phyloP scores from a whole-genome alignment of 2,888 invertebrate species.

The Drosophila tanythrix region DNA sequence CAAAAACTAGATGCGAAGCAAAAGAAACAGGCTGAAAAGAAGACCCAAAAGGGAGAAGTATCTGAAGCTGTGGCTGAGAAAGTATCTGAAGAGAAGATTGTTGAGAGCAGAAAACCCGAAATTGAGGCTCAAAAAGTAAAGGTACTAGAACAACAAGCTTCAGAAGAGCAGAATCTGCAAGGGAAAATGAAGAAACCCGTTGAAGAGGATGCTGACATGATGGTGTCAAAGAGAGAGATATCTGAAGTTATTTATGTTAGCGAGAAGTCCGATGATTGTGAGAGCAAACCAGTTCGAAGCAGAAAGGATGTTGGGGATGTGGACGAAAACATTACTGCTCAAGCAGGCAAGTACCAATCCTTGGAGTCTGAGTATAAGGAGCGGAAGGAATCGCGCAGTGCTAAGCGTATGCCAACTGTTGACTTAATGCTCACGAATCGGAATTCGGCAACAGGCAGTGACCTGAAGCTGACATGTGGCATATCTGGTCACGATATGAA shows the following conservation, averaged over 20 bases:
- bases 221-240: not conserved
- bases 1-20: rapidly evolving
- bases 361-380: conserved; percentile 73
- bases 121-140: conserved; percentile 1
- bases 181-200: not conserved
- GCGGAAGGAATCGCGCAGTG: conserved; percentile 72
- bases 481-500: conserved; percentile 89
- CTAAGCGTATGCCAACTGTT: conserved; percentile 80
- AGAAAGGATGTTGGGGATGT: not conserved
- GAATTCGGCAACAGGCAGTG: conserved; percentile 90
- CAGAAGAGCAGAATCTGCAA: not conserved
- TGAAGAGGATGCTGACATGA: not conserved
- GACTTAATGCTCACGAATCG: conserved; percentile 90
- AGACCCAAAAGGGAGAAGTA: rapidly evolving
- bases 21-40: too few species aligned
- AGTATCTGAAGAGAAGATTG: not conserved
- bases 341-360: conserved; percentile 43
- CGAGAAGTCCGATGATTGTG: not conserved
- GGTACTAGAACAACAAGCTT: too few species aligned
- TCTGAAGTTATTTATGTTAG: conserved; percentile 4
- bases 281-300: not conserved
- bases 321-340: conserved; percentile 27
- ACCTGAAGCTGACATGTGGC: conserved; percentile 92
- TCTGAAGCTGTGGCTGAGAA: not conserved
- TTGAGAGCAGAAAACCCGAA: not conserved